phyloP scores from a whole-genome alignment of 2,888 invertebrate genomes.

The Odiellus spinosus region DNA sequence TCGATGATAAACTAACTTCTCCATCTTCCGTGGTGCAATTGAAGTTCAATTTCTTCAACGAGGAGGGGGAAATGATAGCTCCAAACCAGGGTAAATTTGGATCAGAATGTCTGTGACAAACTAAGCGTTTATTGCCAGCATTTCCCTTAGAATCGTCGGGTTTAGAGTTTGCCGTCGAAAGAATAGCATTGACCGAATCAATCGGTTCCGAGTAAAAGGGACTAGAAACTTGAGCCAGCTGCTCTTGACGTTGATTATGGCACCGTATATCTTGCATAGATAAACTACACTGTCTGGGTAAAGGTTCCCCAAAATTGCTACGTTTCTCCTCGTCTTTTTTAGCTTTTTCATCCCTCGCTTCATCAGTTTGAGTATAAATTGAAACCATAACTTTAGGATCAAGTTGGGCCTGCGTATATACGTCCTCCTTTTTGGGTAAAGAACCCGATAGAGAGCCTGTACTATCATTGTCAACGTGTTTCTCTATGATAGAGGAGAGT shows the following conservation, averaged over 20 bases:
- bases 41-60: background rate
- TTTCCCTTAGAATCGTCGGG: no score
- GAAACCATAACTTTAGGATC: background rate
- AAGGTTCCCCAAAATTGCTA: background rate
- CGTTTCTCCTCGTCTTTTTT: background rate
- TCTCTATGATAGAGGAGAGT: background rate
- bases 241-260: background rate
- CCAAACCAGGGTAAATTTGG: conserved; percentile 17
- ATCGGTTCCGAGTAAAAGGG: conserved; percentile 82
- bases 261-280: background rate
- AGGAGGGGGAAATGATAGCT: no score
- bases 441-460: background rate
- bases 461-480: background rate
- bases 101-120: conserved; percentile 18
- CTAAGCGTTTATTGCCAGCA: conserved; percentile 5
- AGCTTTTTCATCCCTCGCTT: background rate
- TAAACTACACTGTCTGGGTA: background rate
- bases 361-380: background rate
- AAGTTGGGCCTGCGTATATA: background rate
- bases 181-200: conserved; percentile 43
- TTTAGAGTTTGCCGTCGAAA: no score
- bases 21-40: conserved; percentile 11
- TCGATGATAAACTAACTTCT: conserved; percentile 16
- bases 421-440: background rate
- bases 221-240: conserved; percentile 36